Evolutionary conservation across 2,113 vertebrate species (phyloP).

Genomic region (Oceanodroma tethys): DNA sequence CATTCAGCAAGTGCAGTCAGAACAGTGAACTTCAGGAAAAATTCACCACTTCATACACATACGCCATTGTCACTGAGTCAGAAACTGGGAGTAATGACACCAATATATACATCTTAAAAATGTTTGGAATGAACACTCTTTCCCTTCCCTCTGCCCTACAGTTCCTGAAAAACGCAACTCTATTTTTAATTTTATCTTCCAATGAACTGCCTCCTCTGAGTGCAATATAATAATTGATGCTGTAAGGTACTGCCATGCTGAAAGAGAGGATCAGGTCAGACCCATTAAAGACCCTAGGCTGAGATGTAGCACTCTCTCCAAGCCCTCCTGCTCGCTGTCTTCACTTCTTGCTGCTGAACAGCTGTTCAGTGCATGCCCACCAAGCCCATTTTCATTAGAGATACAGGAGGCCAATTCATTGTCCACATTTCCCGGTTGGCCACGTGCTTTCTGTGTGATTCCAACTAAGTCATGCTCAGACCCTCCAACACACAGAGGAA

Average conservation of each 20-base stretch:
- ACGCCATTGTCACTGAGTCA: not conserved
- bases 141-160: not conserved
- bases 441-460: not conserved
- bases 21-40: not conserved
- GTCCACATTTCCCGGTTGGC: not conserved
- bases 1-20: not conserved
- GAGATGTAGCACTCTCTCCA: not conserved
- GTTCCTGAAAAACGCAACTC: not conserved
- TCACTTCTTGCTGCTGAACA: not conserved
- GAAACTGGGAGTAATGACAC: not conserved
- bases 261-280: not conserved
- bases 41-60: not conserved
- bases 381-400: not conserved
- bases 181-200: not conserved
- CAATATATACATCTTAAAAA: not conserved
- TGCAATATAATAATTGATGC: not conserved
- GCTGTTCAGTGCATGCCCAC: not conserved
- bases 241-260: not conserved
- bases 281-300: not conserved
- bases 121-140: not conserved
- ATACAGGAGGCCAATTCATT: not conserved
- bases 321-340: not conserved
- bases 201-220: not conserved
- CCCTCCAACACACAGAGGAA: constrained; percentile 14
- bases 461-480: not conserved